Base-by-base conservation (phyloP, 2,113 vertebrate species). In the Psephotus haematonotus region DNA sequence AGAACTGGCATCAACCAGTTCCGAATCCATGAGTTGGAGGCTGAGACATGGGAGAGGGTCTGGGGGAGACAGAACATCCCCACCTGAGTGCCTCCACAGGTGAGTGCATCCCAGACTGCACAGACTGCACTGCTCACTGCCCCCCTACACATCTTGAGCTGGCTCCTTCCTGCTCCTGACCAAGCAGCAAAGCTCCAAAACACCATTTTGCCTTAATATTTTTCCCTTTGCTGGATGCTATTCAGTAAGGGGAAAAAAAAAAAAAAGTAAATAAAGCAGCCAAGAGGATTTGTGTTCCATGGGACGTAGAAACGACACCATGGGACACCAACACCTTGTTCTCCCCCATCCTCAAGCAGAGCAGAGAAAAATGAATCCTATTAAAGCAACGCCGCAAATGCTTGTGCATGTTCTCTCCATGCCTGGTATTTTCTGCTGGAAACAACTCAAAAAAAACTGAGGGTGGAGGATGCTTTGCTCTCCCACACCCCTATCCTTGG, bases 111-210 rank as follows among this genome's bases (percentile, higher is more conserved):
- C 46, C 1, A 1, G 47, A 7, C 0, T 4, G 39, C 39, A 1
- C 1, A 1, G 47, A 7, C 0, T 4, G 39, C 39, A 1, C 60
- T 53, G 65, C 19, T 53, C 5, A 1, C 67, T 13, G 23, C 18
- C 3, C 20, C 13, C n/a, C 17, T 4, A 1, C 44, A 2, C 5
- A 1, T 4, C 5, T 17, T 1, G 0, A 2, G 59, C 63, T 27
- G 71, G 12, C 41, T 68, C n/a, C 5, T 2, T 68, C n/a, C 37
- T 35, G 22, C 82, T 72, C 35, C 67, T 1, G 4, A 37, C 44
- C 31, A 0, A 53, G 57, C 20, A 55, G 52, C 41, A 80, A 64
- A 83, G 11, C 23, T 53, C 59, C 80, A 17, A 55, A 37, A 10
- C 33, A 29, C 53, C 39, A 8, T 80, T 71, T 67, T 7, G 5